Conservation (phyloP, 2,113 vertebrate genomes). For the Cynopterus brachyotis region DNA sequence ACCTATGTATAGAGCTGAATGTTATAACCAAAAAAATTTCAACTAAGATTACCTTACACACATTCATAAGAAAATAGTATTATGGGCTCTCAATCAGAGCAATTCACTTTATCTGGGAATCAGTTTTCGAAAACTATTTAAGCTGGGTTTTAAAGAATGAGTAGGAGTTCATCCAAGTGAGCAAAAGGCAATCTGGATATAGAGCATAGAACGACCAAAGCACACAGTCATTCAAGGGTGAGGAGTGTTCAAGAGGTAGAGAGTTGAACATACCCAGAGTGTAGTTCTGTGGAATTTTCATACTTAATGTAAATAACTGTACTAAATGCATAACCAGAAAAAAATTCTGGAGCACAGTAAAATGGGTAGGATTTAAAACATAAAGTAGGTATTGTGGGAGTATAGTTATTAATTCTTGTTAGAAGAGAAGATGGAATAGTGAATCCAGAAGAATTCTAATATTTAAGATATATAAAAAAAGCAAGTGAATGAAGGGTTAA, state of each 20-base stretch:
- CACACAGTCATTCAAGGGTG: background rate
- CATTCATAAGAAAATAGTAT: background rate
- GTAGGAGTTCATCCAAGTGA: background rate
- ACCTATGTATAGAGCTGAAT: background rate
- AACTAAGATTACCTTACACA: background rate
- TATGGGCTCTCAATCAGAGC: background rate
- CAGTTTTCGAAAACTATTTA: background rate
- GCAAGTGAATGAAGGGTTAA: background rate
- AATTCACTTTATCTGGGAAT: background rate
- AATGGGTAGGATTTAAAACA: background rate
- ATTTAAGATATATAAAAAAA: background rate
- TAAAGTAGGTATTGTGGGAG: background rate
- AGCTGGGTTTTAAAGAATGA: background rate
- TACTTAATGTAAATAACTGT: background rate
- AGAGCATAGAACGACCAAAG: background rate
- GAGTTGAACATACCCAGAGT: background rate
- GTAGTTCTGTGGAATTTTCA: background rate
- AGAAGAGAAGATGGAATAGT: rapidly evolving
- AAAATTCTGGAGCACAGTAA: background rate
- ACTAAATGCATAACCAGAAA: background rate
- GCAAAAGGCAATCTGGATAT: background rate
- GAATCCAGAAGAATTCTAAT: background rate
- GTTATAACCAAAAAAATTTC: background rate
- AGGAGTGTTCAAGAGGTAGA: background rate
- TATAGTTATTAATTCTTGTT: background rate